Evolutionary conservation across 2,797 vertebrate genomes (phyloP), one percentile per base, ranked within the genome.

Genomic region (Microctenopoma stevenorrisi): DNA sequence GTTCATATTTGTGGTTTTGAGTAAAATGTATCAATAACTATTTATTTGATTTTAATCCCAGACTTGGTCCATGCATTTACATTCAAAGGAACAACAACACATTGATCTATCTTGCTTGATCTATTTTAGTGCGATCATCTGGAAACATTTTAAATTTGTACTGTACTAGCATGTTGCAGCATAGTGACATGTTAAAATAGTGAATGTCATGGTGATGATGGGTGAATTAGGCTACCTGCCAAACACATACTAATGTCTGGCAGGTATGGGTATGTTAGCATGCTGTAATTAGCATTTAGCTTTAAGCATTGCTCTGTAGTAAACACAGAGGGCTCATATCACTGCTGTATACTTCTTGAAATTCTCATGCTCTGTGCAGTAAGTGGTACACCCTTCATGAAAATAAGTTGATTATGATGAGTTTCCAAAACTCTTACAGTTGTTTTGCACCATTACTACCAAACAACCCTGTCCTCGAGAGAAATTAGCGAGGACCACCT

Each of bases 381-480:
- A 2, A 40, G 13, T 30, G 38, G 4, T 26, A 1, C 11, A 2
- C 2, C 18, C 4, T 10, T 26, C 47, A 43, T 37, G 43, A 22
- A 22, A 22, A 22, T 22, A 1, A 1, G 22, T 22, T 22, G 22
- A 22, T 22, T 22, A 22, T 22, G 22, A 22, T 22, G 22, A 22
- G 22, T 46, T 64, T 69, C 51, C 16, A 35, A 59, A 68, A 64
- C 10, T 9, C 47, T 8, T 16, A 22, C 3, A 47, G 26, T 26
- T 64, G 26, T 37, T 70, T 59, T 65, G 18, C 7, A 7, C 5
- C 37, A 16, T 26, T 51, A 43, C 14, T 8, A 46, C 50, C 30
- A 57, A 72, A 78, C 64, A 76, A 38, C 52, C 18, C 50, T 69
- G 67, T 74, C 48, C 55, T 69, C 62, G 61, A 18, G 18, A 18